These are phyloP conservation scores for Pentamera pediparva DNA, from an alignment of 53 echinoderm and acorn worm genomes.

Conservation along the genomic window DNA sequence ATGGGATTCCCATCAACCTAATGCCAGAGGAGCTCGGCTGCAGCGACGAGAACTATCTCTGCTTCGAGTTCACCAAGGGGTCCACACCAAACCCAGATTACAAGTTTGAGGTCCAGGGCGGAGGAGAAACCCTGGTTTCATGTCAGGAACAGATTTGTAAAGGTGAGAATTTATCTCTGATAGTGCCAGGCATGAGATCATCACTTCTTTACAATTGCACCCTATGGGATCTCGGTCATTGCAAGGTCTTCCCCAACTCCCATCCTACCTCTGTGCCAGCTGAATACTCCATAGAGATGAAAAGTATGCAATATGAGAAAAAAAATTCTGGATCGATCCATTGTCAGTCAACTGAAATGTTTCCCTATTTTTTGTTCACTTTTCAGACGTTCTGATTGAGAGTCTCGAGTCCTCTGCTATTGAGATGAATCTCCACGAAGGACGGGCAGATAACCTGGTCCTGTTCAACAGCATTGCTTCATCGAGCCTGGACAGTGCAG, in stretches of 20 bases:
- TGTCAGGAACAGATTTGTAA: slow-evolving; percentile 65
- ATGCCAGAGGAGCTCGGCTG: slow-evolving; percentile 65
- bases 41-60: slow-evolving; percentile 56
- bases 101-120: slow-evolving; percentile 58
- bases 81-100: slow-evolving; percentile 57
- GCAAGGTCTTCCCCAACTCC: too few species aligned
- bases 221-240: too few species aligned
- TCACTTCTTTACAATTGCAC: too few species aligned
- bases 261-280: too few species aligned
- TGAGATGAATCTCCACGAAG: slow-evolving; percentile 43
- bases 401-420: slow-evolving; percentile 39
- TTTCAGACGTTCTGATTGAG: slow-evolving; percentile 53
- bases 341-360: background rate
- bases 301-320: too few species aligned
- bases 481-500: slow-evolving; percentile 37
- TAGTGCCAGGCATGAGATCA: too few species aligned
- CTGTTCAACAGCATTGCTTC: slow-evolving; percentile 37
- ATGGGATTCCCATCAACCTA: slow-evolving; percentile 48
- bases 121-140: slow-evolving; percentile 56
- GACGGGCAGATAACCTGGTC: slow-evolving; percentile 31
- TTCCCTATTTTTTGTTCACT: background rate
- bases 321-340: too few species aligned
- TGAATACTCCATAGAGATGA: too few species aligned
- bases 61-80: slow-evolving; percentile 65
- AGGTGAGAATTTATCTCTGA: too few species aligned